A percentile compares a stretch with the other conserved stretches of the same genome.
These are phyloP conservation scores for Tetragnatha versicolor DNA, from an alignment of 1,140 invertebrate species.

Conservation along the genomic window DNA sequence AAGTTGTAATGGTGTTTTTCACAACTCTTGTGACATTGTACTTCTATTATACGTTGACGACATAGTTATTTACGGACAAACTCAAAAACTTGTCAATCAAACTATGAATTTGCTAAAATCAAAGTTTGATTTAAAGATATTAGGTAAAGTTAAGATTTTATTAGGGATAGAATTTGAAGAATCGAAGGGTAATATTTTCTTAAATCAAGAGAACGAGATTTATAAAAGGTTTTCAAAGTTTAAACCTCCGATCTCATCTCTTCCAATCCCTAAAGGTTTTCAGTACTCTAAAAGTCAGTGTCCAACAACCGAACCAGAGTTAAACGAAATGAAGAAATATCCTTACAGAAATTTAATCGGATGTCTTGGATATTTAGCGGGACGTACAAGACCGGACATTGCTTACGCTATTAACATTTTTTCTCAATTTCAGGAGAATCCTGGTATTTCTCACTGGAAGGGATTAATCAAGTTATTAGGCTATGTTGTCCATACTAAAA, in stretches of 20 bases:
- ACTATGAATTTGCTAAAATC: no score
- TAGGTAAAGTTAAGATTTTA: not conserved
- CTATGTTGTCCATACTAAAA: not conserved
- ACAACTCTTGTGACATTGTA: no score
- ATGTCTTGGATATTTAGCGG: not conserved
- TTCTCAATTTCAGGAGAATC: not conserved
- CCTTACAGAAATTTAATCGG: no score
- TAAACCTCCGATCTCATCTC: not conserved
- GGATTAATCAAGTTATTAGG: not conserved
- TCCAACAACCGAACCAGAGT: no score
- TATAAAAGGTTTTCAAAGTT: no score
- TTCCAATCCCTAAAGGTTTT: not conserved
- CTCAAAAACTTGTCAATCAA: not conserved
- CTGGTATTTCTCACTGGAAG: not conserved
- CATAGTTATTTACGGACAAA: not conserved
- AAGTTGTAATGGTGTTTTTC: not conserved
- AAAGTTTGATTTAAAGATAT: slow-evolving; percentile 1
- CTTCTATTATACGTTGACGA: no score
- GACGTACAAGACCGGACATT: not conserved
- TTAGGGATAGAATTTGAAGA: not conserved
- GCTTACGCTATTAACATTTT: not conserved
- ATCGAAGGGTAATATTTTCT: not conserved
- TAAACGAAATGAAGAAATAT: not conserved
- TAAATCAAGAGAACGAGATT: not conserved
- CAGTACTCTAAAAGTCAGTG: not conserved